Percentiles rank a stretch among this genome's conserved stretches.
Conservation (phyloP, 2,888 invertebrate genomes). For the Melanostoma scalare region DNA sequence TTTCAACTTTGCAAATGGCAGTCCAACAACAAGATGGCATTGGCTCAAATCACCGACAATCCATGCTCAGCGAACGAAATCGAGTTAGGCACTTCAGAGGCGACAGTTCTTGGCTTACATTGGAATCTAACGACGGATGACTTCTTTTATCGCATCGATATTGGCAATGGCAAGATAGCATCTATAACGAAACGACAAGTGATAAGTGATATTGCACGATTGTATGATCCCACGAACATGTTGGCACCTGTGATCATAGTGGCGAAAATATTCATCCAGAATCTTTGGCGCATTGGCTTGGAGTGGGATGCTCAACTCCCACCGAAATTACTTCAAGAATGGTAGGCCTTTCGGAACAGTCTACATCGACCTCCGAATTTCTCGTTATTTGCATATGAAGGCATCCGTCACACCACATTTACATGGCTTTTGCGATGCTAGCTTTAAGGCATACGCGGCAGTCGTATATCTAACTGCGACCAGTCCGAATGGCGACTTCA, state of each 20-base stretch:
- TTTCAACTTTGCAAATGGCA: too few relatives aligned
- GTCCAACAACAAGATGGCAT: too few relatives aligned
- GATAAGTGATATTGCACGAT: conserved; percentile 15
- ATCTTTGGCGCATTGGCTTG: conserved; percentile 29
- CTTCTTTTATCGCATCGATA: conserved; percentile 28
- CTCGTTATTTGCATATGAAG: conserved; percentile 21
- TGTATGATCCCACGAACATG: conserved; percentile 39
- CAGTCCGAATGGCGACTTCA: not conserved
- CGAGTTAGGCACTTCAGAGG: not conserved
- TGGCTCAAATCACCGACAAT: not conserved
- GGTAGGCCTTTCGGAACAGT: conserved; percentile 13
- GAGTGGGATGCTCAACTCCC: conserved; percentile 26
- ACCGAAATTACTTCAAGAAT: conserved; percentile 15
- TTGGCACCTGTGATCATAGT: conserved; percentile 52
- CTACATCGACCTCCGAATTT: conserved; percentile 29
- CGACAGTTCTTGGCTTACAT: conserved; percentile 18
- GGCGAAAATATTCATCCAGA: conserved; percentile 42
- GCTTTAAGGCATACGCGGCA: conserved; percentile 27
- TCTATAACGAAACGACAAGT: conserved; percentile 37
- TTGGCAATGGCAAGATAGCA: conserved; percentile 1
- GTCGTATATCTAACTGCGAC: conserved; percentile 30
- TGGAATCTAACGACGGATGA: conserved; percentile 21
- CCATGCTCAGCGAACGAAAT: conserved; percentile 1
- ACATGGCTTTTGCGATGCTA: conserved; percentile 45
- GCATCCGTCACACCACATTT: conserved; percentile 33